Conservation (phyloP, 2,888 invertebrate species). For the Hermaeophaga mercurialis region DNA sequence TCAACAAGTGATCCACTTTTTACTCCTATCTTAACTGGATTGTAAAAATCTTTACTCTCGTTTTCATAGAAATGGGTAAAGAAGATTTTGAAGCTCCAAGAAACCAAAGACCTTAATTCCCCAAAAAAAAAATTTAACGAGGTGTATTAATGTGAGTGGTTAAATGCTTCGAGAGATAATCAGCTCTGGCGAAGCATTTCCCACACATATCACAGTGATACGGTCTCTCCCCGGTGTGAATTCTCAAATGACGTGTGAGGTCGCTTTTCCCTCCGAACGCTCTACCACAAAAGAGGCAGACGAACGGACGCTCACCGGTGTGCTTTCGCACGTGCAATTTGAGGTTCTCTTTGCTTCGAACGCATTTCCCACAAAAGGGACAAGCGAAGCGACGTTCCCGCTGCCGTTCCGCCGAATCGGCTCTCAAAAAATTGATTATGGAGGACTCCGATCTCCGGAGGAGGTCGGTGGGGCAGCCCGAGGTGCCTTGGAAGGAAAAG, state of each 20-base stretch:
- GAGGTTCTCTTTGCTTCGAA: constrained; percentile 85
- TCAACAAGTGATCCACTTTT: no score
- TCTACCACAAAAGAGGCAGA: constrained; percentile 85
- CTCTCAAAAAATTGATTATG: constrained; percentile 70
- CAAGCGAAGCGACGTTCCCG: constrained; percentile 82
- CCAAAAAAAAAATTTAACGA: constrained; percentile 51
- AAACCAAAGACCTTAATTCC: not conserved
- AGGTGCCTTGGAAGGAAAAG: constrained; percentile 55
- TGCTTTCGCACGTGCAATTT: constrained; percentile 88
- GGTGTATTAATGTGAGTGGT: constrained; percentile 87
- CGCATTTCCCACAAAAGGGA: constrained; percentile 89
- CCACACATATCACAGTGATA: constrained; percentile 93
- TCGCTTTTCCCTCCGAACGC: constrained; percentile 90
- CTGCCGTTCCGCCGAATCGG: constrained; percentile 66
- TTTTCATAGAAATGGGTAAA: no score
- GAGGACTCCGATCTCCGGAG: constrained; percentile 59
- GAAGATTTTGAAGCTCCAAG: not conserved
- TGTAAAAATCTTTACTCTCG: no score
- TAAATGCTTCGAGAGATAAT: constrained; percentile 88
- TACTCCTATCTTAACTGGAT: no score
- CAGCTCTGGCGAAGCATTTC: constrained; percentile 88
- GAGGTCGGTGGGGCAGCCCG: constrained; percentile 26
- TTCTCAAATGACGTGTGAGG: constrained; percentile 82
- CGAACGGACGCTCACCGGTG: constrained; percentile 88
- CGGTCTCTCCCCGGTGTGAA: constrained; percentile 87